A percentile compares a stretch with the other conserved stretches of the same genome.
Evolutionary conservation across 2,888 invertebrate genomes (phyloP).

Genomic region (Eilema sororculum): DNA sequence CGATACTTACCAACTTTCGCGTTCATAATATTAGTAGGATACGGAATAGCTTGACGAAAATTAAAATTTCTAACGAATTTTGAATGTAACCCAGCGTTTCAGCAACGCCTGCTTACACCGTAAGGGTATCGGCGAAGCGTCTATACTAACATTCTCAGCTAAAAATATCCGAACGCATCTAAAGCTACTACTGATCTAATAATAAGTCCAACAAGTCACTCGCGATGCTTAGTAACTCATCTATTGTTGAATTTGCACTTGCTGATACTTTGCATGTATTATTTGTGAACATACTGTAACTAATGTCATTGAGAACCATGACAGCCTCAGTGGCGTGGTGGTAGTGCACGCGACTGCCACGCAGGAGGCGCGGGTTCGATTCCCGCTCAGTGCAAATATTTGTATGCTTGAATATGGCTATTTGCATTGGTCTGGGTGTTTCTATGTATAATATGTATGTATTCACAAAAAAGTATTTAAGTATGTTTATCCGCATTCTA

Average conservation of each 20-base stretch:
- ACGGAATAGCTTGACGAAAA: background rate
- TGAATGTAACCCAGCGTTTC: constrained; percentile 13
- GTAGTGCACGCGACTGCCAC: no score
- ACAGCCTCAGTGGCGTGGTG: background rate
- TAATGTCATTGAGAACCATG: constrained; percentile 42
- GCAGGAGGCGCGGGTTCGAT: no score
- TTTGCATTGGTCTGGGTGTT: no score
- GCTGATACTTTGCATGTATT: constrained; percentile 49
- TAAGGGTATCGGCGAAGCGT: constrained; percentile 39
- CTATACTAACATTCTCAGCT: constrained; percentile 55
- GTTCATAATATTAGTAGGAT: no score
- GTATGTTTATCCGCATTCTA: no score
- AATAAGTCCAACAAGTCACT: constrained; percentile 58
- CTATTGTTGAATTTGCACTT: constrained; percentile 58
- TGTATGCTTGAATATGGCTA: no score
- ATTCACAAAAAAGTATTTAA: no score
- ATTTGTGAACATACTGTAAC: constrained; percentile 48
- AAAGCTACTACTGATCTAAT: constrained; percentile 56
- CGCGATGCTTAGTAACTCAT: constrained; percentile 55
- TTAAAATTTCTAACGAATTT: background rate
- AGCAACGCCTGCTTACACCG: constrained; percentile 20
- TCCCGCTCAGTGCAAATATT: no score
- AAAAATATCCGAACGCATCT: constrained; percentile 57
- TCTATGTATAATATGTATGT: no score
- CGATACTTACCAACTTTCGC: no score